These are phyloP conservation scores for Lordiphosa stackelbergi DNA, from an alignment of 1,140 invertebrate species.

Conservation along the genomic window DNA sequence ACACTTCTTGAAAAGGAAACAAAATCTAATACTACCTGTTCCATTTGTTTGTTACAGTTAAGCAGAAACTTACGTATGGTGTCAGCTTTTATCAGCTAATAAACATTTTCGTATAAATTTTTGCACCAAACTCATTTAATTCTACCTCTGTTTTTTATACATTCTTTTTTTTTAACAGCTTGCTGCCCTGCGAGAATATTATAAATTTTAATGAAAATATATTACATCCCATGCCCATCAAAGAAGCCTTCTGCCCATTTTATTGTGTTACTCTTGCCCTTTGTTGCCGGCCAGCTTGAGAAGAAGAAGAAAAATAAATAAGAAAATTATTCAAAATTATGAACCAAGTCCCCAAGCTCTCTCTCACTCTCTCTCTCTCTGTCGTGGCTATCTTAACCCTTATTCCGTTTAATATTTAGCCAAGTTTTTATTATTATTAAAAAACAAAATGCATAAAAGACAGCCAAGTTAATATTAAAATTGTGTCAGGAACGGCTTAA, in stretches of 20 bases:
- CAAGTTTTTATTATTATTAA: constrained; percentile 59
- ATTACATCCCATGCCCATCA: constrained; percentile 35
- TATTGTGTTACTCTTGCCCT: constrained; percentile 42
- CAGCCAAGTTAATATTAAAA: constrained; percentile 69
- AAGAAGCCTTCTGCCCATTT: constrained; percentile 28
- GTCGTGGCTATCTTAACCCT: constrained; percentile 46
- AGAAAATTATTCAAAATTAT: constrained; percentile 72
- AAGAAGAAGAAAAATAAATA: constrained; percentile 51
- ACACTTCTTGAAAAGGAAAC: too few relatives aligned
- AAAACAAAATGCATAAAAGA: constrained; percentile 54
- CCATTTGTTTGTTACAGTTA: too few relatives aligned
- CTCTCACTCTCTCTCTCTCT: constrained; percentile 7
- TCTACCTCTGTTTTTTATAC: constrained; percentile 14
- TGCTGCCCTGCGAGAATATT: constrained; percentile 30
- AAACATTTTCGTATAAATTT: too few relatives aligned
- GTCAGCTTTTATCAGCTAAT: too few relatives aligned
- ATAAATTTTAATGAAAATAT: constrained; percentile 69
- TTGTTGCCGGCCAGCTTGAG: constrained; percentile 38
- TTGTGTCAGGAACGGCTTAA: constrained; percentile 54
- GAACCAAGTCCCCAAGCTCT: constrained; percentile 22
- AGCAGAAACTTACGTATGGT: too few relatives aligned
- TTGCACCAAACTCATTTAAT: constrained; percentile 31
- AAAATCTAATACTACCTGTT: too few relatives aligned
- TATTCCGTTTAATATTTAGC: constrained; percentile 47
- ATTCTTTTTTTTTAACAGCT: constrained; percentile 10